Base-by-base conservation (phyloP, 2,888 invertebrate genomes). In the Lasioglossum morio region DNA sequence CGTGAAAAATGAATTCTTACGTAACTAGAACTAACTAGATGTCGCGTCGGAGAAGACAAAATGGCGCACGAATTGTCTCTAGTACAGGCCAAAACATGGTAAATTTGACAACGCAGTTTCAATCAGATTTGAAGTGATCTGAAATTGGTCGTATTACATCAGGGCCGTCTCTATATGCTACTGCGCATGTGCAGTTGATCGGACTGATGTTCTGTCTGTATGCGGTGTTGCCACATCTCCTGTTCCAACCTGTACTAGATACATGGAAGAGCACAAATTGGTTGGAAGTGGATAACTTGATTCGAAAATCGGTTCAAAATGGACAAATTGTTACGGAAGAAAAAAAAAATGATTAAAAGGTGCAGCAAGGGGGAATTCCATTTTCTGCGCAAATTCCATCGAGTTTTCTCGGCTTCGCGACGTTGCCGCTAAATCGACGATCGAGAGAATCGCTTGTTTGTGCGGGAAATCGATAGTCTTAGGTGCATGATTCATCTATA, bases 331-430 rank as follows among this genome's bases (percentile, higher is more conserved):
- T 69, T 23, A 37, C 37, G 69, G 8, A 34, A 34, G 40, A 2
- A 14, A 14, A 27, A 66, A 19, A 40, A 40, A 14, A 19, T n/a
- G 12, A 34, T 48, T 1, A 37, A 34, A 81, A 85, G 81, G 82
- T 85, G 84, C 88, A 90, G 85, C 73, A 89, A 89, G 84, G 81
- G 85, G 87, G 79, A 86, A 75, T 73, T 83, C 82, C 84, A 78
- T 87, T 16, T 27, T 79, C 80, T 83, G 88, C 81, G 74, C 78
- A 85, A 74, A 79, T 73, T 79, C 89, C 82, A 87, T 89, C 69
- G 82, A 84, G 69, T 69, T 69, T 10, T 76, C 72, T 88, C 77
- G 83, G 72, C n/a, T 70, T 76, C 74, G 10, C 69, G 34, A 37
- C 69, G 46, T 79, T 79, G 77, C 86, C 84, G 74, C 81, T 79